A percentile compares a stretch with the other conserved stretches of the same genome.
phyloP scores from a whole-genome alignment of 2,888 invertebrate species.

The Bruchidius siliquastri region DNA sequence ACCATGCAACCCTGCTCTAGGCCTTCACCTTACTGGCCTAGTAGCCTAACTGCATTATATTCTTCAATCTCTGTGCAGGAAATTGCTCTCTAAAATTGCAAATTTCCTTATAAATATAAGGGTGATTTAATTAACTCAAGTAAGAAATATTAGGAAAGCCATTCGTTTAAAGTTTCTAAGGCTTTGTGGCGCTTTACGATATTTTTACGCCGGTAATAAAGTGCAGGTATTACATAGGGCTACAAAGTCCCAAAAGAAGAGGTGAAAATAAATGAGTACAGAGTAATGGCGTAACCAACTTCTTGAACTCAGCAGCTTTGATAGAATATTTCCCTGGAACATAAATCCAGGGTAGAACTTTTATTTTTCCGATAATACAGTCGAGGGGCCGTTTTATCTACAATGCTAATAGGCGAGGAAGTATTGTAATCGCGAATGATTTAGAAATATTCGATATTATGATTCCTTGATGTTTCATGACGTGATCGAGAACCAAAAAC shows the following conservation, averaged over 20 bases:
- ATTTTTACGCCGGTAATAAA: neutral
- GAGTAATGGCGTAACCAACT: neutral
- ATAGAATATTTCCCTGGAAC: too few relatives aligned
- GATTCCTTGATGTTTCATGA: too few relatives aligned
- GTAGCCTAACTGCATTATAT: neutral
- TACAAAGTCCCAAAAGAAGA: neutral
- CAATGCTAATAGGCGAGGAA: too few relatives aligned
- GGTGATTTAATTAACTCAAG: neutral
- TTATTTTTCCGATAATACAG: too few relatives aligned
- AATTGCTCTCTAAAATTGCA: neutral
- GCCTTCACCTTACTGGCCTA: neutral
- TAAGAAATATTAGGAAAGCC: neutral
- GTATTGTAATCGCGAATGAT: too few relatives aligned
- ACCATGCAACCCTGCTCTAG: too few relatives aligned
- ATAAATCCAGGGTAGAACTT: too few relatives aligned
- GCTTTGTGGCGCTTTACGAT: neutral
- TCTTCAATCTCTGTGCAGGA: neutral
- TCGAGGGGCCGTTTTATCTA: too few relatives aligned
- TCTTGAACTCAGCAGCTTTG: too few relatives aligned
- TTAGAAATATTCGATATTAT: too few relatives aligned
- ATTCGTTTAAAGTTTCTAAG: neutral
- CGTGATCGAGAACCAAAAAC: too few relatives aligned
- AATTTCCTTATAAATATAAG: neutral
- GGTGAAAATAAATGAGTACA: neutral
- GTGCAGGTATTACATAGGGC: neutral